These are phyloP conservation scores for Lophotriccus pileatus DNA, from an alignment of 2,797 vertebrate species.

Conservation along the genomic window DNA sequence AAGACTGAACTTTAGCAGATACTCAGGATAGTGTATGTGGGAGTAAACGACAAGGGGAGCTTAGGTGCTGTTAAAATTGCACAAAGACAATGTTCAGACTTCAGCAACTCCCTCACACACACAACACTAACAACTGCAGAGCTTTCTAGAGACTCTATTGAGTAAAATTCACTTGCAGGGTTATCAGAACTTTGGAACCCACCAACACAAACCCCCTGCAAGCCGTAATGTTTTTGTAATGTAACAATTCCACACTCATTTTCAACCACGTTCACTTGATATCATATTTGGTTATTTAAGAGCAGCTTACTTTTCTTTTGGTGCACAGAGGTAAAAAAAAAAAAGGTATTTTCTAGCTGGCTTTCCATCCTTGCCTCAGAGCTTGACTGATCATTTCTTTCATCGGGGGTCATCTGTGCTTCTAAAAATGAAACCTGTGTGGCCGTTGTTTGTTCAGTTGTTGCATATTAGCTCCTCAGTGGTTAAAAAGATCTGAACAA, in stretches of 20 bases:
- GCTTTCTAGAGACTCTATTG: neutral
- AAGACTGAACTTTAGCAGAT: neutral
- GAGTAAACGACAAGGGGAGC: neutral
- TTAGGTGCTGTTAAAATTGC: neutral
- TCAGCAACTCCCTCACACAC: neutral
- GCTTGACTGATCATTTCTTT: conserved; percentile 62
- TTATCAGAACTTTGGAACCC: neutral
- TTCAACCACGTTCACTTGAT: neutral
- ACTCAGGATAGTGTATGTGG: neutral
- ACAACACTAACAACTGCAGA: rapidly evolving
- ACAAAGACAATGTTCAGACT: neutral
- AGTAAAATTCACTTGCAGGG: neutral
- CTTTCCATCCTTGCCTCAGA: conserved; percentile 40
- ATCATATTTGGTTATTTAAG: neutral
- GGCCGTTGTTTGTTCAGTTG: conserved; percentile 88
- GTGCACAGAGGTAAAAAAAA: neutral
- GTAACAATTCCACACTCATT: neutral
- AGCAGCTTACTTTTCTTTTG: neutral
- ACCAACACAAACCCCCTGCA: neutral
- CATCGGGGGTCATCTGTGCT: conserved; percentile 66
- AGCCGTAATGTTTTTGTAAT: rapidly evolving
- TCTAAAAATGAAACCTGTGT: conserved; percentile 70
- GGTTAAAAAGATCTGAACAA: conserved; percentile 74
- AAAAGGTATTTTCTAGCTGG: neutral
- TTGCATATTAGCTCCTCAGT: conserved; percentile 80